Conservation (phyloP, 2,888 invertebrate genomes). For the Eupeodes latifasciatus region DNA sequence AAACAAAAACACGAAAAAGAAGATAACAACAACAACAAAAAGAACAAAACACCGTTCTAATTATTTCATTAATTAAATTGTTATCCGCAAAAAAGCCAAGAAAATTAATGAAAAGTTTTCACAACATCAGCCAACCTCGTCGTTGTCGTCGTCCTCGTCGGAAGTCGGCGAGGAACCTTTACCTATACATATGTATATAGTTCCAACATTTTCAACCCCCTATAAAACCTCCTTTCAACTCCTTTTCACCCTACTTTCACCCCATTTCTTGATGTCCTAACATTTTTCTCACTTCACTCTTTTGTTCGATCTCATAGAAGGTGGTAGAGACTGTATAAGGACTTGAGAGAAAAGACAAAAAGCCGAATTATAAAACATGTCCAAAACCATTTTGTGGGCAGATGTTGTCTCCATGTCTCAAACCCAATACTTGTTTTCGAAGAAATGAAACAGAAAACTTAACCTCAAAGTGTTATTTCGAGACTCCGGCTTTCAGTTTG, state of each 20-base stretch:
- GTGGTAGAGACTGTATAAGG: too few species aligned
- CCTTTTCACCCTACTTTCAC: too few species aligned
- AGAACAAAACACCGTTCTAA: constrained; percentile 40
- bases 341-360: background rate
- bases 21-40: constrained; percentile 1
- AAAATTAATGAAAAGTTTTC: constrained; percentile 68
- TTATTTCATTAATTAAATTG: constrained; percentile 71
- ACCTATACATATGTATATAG: background rate
- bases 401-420: constrained; percentile 53
- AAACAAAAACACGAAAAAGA: background rate
- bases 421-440: constrained; percentile 1
- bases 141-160: background rate
- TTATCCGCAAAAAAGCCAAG: constrained; percentile 48
- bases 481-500: constrained; percentile 11
- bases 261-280: too few species aligned
- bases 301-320: too few species aligned
- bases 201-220: background rate
- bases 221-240: background rate
- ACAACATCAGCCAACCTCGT: constrained; percentile 17
- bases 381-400: constrained; percentile 56
- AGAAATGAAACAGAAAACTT: constrained; percentile 44
- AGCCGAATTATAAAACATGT: constrained; percentile 25
- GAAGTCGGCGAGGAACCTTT: background rate
- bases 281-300: background rate
- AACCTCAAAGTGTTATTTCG: constrained; percentile 58